Evolutionary conservation across 2,888 invertebrate species (phyloP), one percentile per base, ranked within the genome.

Genomic region (Drosophila neotestacea): DNA sequence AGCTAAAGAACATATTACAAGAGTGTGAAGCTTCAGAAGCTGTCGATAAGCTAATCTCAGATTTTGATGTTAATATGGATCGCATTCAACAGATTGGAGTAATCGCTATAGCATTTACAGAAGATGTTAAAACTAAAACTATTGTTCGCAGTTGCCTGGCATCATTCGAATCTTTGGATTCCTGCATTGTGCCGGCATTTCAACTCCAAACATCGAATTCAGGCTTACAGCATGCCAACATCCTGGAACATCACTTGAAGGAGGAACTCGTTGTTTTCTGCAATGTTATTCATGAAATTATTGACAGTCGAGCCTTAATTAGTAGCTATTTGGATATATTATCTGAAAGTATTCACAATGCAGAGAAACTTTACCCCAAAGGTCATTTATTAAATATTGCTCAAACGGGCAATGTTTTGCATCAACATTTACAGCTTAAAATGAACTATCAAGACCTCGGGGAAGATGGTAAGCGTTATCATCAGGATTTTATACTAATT

Each of bases 21-120:
- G 41, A 30, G 4, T 7, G 28, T 6, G 41, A 76, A 39, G 55
- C 65, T 47, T 51, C 67, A 1, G 70, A 83, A 30, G 75, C 55
- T 0, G 61, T 85, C 0, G 89, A 91, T 30, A 82, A 87, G 11
- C 61, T 89, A 0, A 91, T 92, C 36, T 81, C 81, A 0, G 89
- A 91, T 50, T 92, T 92, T 64, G 92, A 92, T 80, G 77, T 85
- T 0, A 91, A 91, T 58, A 78, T 91, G 16, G 92, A 92, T 71
- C 87, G 92, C 16, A 88, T 91, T 10, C 89, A 90, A 5, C 92
- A 92, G 70, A 91, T 92, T 56, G 92, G 92, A 2, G 77, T 91
- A 3, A 92, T 92, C 78, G 92, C 92, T 0, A 90, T 91, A 48
- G 90, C 90, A 0, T 91, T 91, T 63, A 87, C 91, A 0, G 77